Conservation (phyloP, 2,113 vertebrate genomes). For the Puma concolor region DNA sequence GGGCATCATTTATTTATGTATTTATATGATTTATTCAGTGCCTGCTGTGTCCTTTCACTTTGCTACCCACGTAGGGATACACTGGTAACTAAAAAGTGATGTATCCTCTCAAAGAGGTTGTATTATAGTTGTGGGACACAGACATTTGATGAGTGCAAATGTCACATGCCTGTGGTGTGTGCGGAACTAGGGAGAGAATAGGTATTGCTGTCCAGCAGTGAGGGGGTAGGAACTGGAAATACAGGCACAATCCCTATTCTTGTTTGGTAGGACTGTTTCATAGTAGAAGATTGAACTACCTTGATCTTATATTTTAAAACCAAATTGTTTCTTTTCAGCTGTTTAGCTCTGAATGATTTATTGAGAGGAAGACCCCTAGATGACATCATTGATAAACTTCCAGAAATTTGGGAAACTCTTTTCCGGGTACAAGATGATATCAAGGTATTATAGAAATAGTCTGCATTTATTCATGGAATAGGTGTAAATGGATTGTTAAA, state of each 20-base stretch:
- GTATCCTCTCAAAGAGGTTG: neutral
- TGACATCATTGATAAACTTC: conserved; percentile 94
- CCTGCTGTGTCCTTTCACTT: neutral
- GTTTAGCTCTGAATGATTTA: conserved; percentile 96
- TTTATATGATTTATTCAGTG: neutral
- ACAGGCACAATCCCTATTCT: neutral
- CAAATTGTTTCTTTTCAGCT: conserved; percentile 87
- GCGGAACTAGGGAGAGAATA: neutral
- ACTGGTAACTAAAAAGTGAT: neutral
- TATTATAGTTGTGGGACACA: neutral
- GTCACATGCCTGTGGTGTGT: neutral
- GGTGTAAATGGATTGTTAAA: conserved; percentile 53
- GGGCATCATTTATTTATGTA: neutral
- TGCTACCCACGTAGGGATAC: neutral
- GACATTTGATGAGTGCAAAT: neutral
- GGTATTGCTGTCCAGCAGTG: neutral
- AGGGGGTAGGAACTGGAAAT: neutral
- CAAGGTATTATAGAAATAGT: conserved; percentile 89
- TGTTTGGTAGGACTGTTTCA: conserved; percentile 8
- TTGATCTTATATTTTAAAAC: conserved; percentile 68
- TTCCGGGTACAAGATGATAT: conserved; percentile 99
- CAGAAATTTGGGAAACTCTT: conserved; percentile 98
- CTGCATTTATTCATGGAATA: neutral
- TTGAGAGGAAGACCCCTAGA: conserved; percentile 94
- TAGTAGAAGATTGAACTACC: neutral